Conservation (phyloP, 2,797 vertebrate genomes). For the Leptodactylus fallax region DNA sequence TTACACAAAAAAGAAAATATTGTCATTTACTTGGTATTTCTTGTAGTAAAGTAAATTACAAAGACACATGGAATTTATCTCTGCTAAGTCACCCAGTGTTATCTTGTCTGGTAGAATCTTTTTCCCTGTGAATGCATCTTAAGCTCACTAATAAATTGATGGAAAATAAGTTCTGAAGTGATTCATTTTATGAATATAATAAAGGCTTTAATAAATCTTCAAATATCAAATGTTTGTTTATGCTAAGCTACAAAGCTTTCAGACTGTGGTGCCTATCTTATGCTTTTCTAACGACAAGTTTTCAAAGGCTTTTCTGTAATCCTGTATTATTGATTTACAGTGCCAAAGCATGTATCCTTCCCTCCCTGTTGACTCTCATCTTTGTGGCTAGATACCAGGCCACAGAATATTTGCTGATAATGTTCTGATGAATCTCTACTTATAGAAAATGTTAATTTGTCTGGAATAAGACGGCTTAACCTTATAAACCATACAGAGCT, state of each 20-base stretch:
- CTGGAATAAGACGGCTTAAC: slow-evolving; percentile 54
- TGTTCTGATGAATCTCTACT: slow-evolving; percentile 34
- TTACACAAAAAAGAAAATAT: neutral
- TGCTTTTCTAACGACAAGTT: slow-evolving; percentile 54
- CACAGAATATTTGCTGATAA: slow-evolving; percentile 49
- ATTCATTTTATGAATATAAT: slow-evolving; percentile 58
- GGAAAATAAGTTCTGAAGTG: slow-evolving; percentile 57
- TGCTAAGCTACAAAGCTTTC: slow-evolving; percentile 44
- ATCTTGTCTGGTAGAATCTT: slow-evolving; percentile 40
- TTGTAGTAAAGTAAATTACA: slow-evolving; percentile 38
- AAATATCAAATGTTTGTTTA: slow-evolving; percentile 63
- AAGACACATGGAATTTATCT: slow-evolving; percentile 40
- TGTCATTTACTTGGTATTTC: slow-evolving; percentile 15
- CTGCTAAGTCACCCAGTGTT: slow-evolving; percentile 35
- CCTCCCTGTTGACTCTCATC: slow-evolving; percentile 25
- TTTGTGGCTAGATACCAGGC: slow-evolving; percentile 45
- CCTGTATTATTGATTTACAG: slow-evolving; percentile 34
- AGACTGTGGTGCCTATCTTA: slow-evolving; percentile 32
- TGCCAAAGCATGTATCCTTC: slow-evolving; percentile 32
- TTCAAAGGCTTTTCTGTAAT: slow-evolving; percentile 59
- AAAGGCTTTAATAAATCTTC: slow-evolving; percentile 44
- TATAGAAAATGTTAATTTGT: slow-evolving; percentile 59
- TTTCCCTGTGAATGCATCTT: slow-evolving; percentile 42
- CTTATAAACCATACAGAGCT: slow-evolving; percentile 28
- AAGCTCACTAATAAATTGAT: slow-evolving; percentile 63